These are phyloP conservation scores for Notothenia rossii DNA, from an alignment of 2,113 vertebrate genomes.

Conservation along the genomic window DNA sequence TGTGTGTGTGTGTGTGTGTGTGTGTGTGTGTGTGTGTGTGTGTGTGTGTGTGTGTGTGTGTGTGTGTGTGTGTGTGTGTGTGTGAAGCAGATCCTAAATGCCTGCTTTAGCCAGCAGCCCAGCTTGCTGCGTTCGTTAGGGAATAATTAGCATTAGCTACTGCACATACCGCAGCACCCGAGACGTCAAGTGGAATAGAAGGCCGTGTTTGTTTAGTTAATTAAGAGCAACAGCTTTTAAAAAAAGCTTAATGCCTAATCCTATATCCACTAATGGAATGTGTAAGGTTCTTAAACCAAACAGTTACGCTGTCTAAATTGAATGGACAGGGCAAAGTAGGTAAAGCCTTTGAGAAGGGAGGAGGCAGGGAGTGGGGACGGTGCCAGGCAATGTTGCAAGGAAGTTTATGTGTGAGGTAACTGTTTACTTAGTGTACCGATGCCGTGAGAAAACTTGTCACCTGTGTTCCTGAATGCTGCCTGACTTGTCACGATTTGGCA, in stretches of 20 bases:
- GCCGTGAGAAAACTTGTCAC: slow-evolving; percentile 76
- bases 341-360: slow-evolving; percentile 57
- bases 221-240: slow-evolving; percentile 71
- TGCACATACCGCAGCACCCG: slow-evolving; percentile 58
- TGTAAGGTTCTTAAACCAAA: slow-evolving; percentile 65
- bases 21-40: too few relatives aligned
- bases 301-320: slow-evolving; percentile 48
- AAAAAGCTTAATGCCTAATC: slow-evolving; percentile 74
- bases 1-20: too few relatives aligned
- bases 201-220: slow-evolving; percentile 78
- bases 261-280: slow-evolving; percentile 74
- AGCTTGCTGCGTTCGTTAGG: slow-evolving; percentile 39
- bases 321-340: slow-evolving; percentile 62
- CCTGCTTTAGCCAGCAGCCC: slow-evolving; percentile 15
- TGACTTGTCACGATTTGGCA: slow-evolving; percentile 62
- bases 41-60: too few relatives aligned
- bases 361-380: slow-evolving; percentile 53
- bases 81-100: slow-evolving; percentile 24
- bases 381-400: slow-evolving; percentile 68
- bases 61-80: too few relatives aligned
- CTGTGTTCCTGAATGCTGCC: slow-evolving; percentile 56
- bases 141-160: slow-evolving; percentile 69
- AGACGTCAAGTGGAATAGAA: slow-evolving; percentile 63
- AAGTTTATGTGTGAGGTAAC: slow-evolving; percentile 77
- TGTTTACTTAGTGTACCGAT: slow-evolving; percentile 73